A percentile compares a stretch with the other conserved stretches of the same genome.
These are phyloP conservation scores for Caenorhabditis virilis DNA, from an alignment of 2,888 invertebrate genomes.

Conservation along the genomic window DNA sequence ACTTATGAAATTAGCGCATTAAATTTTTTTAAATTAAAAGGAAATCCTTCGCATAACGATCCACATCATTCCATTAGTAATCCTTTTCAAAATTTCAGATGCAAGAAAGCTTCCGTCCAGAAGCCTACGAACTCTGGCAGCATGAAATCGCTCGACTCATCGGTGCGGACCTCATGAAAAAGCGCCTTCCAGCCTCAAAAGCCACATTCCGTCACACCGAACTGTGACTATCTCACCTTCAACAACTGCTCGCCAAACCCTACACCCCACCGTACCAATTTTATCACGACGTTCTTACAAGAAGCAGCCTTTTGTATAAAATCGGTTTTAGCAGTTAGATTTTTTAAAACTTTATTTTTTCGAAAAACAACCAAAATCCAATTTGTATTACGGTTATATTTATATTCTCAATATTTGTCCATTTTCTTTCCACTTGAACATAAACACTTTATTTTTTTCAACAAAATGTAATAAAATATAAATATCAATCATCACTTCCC, in stretches of 20 bases:
- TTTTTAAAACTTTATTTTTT: too few relatives aligned
- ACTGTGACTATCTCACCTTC: constrained; percentile 30
- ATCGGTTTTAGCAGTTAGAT: too few relatives aligned
- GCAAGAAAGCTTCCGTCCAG: constrained; percentile 21
- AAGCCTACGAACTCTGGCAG: constrained; percentile 43
- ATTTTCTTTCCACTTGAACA: too few relatives aligned
- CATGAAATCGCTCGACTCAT: constrained; percentile 31
- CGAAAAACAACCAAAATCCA: too few relatives aligned
- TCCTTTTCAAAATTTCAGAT: too few relatives aligned
- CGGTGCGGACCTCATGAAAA: constrained; percentile 33
- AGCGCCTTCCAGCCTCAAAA: constrained; percentile 44
- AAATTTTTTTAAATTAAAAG: neutral
- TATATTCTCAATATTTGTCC: neutral
- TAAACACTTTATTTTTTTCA: neutral
- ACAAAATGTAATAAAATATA: neutral
- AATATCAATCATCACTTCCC: neutral
- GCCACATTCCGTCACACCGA: constrained; percentile 47
- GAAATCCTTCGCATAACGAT: neutral
- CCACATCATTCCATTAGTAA: neutral
- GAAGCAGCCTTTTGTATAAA: too few relatives aligned
- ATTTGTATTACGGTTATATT: neutral
- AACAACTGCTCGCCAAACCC: constrained; percentile 9
- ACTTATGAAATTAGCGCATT: neutral
- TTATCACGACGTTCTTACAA: constrained; percentile 35
- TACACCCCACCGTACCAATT: constrained; percentile 21